A percentile compares a stretch with the other conserved stretches of the same genome.
Conservation (phyloP, 2,888 invertebrate genomes). For the Drosophila neonasuta region DNA sequence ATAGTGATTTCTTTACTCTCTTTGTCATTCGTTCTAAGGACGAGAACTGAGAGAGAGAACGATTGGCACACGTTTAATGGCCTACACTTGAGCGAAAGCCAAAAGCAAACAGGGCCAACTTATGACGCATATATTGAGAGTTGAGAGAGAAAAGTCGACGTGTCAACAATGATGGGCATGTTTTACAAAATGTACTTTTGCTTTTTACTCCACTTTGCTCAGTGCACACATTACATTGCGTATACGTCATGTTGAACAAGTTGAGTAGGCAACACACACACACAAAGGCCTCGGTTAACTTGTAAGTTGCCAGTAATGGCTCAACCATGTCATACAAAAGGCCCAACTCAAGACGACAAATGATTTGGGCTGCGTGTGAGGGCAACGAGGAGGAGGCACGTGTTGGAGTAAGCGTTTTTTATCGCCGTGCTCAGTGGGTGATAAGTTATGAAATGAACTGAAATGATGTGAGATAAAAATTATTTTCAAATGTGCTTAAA, state of each 20-base stretch:
- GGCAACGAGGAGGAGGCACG: neutral
- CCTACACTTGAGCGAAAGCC: slow-evolving; percentile 23
- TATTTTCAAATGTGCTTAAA: slow-evolving; percentile 45
- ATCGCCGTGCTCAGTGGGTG: slow-evolving; percentile 46
- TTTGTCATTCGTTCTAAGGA: neutral
- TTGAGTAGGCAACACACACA: slow-evolving; percentile 30
- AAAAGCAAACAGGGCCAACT: slow-evolving; percentile 38
- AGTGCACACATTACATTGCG: slow-evolving; percentile 38
- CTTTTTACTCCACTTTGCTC: slow-evolving; percentile 29
- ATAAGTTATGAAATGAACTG: slow-evolving; percentile 67
- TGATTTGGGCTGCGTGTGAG: slow-evolving; percentile 19
- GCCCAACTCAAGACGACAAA: slow-evolving; percentile 30
- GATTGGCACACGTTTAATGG: slow-evolving; percentile 26
- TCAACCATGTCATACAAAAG: slow-evolving; percentile 46
- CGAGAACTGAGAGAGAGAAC: neutral
- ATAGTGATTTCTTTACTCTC: neutral
- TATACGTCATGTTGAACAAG: slow-evolving; percentile 60
- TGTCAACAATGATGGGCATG: slow-evolving; percentile 77
- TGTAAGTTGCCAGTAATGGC: slow-evolving; percentile 59
- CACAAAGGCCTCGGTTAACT: slow-evolving; percentile 40
- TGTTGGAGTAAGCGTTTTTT: slow-evolving; percentile 34
- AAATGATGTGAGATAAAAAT: slow-evolving; percentile 61
- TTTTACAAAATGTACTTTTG: slow-evolving; percentile 69
- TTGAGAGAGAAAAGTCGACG: slow-evolving; percentile 55
- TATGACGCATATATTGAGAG: slow-evolving; percentile 48